Percentiles rank a stretch among this genome's conserved stretches.
phyloP scores from a whole-genome alignment of 2,888 invertebrate species.

The Callosobruchus maculatus region DNA sequence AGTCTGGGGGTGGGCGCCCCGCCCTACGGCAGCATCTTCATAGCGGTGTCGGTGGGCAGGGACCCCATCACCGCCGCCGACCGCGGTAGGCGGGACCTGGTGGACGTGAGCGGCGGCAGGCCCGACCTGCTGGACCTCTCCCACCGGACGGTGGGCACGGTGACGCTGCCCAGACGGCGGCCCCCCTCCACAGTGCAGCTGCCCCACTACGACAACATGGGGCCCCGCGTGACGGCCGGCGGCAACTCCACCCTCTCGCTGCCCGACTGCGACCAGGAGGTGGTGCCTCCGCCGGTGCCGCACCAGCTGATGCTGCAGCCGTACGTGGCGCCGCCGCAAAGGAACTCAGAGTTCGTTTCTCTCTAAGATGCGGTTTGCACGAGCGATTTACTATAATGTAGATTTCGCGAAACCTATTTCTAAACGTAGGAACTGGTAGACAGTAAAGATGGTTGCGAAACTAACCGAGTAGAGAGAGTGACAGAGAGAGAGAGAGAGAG shows the following conservation, averaged over 20 bases:
- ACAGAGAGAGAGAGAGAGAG: no score
- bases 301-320: conserved; percentile 57
- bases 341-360: conserved; percentile 52
- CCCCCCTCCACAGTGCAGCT: conserved; percentile 33
- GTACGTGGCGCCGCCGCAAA: conserved; percentile 1
- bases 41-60: conserved; percentile 75
- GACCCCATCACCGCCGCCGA: conserved; percentile 64
- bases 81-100: conserved; percentile 74
- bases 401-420: neutral
- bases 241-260: conserved; percentile 84
- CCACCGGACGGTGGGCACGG: conserved; percentile 51
- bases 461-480: no score
- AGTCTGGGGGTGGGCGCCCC: conserved; percentile 52
- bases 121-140: conserved; percentile 77
- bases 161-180: conserved; percentile 46
- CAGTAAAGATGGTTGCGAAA: neutral
- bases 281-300: conserved; percentile 57
- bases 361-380: conserved; percentile 40
- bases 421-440: neutral
- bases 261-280: conserved; percentile 58
- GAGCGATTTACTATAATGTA: neutral
- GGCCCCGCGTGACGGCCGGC: conserved; percentile 82
- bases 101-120: conserved; percentile 68
- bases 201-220: conserved; percentile 79
- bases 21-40: conserved; percentile 72